Evolutionary conservation across 2,888 invertebrate species (phyloP), one percentile per base, ranked within the genome.

Genomic region (Hoplodrina ambigua): DNA sequence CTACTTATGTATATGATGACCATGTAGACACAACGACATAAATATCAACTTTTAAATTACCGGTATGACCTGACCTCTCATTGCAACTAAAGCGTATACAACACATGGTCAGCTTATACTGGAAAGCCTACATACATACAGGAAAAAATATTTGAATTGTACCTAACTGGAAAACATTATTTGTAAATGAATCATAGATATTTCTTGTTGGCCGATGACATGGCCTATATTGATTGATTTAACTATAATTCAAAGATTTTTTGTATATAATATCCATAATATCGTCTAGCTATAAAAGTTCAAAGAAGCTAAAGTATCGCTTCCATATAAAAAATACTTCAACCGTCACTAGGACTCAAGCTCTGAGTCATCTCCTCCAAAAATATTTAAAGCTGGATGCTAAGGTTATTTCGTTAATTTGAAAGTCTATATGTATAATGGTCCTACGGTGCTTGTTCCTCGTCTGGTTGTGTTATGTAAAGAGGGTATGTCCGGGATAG

Each of bases 131-230:
- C 41, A 3, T 1, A 41, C 41, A 46, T 52, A 56, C 65, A 80
- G 69, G 75, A 69, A 78, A 73, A 76, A 25, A 13, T 8, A 15
- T 13, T 49, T 20, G 0, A 54, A 41, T 57, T 8, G 10, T 20
- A 17, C 44, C 3, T n/a, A 54, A 49, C n/a, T 41, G 52, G n/a
- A 19, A 53, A 64, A 58, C 41, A 37, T 25, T 30, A 25, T 54
- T 30, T 19, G 25, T 54, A 17, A 19, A 30, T 64, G 57, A 74
- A 15, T 59, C 61, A 74, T 49, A 4, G 4, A 0, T 49, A 50
- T 49, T 69, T 60, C 41, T 56, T 59, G 52, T 19, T 79, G 65
- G 44, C 62, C 58, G 80, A 62, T 74, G 80, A 74, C 64, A 50
- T 52, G 20, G 17, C 33, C 30, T 17, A n/a, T 37, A 37, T n/a